Evolutionary conservation across 92 coral and sea anemone species (phyloP).

Genomic region (Porites rus): DNA sequence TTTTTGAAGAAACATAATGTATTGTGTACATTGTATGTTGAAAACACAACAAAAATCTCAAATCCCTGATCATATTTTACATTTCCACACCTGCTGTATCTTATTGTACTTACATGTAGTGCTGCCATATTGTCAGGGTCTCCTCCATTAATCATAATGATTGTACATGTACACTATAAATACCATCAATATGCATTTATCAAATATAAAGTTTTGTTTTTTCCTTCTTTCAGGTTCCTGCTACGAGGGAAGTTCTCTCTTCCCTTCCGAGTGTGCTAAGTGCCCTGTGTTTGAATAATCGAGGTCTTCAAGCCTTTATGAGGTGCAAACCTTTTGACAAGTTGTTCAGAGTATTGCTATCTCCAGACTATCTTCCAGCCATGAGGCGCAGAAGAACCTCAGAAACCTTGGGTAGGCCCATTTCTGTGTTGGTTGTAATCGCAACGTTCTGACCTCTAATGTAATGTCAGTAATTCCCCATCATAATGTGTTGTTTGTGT

Average conservation of each 20-base stretch:
- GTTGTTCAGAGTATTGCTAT: conserved; percentile 89
- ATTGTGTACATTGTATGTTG: background rate
- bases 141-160: no score
- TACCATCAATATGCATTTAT: no score
- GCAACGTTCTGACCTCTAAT: no score
- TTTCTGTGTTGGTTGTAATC: no score
- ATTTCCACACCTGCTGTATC: no score
- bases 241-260: conserved; percentile 95
- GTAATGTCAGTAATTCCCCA: no score
- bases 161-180: no score
- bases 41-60: background rate
- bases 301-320: conserved; percentile 99
- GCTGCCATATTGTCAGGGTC: no score
- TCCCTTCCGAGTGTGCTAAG: conserved; percentile 96
- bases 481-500: no score
- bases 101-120: no score
- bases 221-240: conserved; percentile 75
- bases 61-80: background rate
- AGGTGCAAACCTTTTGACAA: conserved; percentile 98
- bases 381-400: conserved; percentile 93
- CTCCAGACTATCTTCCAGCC: conserved; percentile 97
- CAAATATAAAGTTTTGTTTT: background rate
- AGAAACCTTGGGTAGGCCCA: conserved; percentile 77
- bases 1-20: no score
- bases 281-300: conserved; percentile 90